These are phyloP conservation scores for Neogobius melanostomus DNA, from an alignment of 2,113 vertebrate species.

Conservation along the genomic window DNA sequence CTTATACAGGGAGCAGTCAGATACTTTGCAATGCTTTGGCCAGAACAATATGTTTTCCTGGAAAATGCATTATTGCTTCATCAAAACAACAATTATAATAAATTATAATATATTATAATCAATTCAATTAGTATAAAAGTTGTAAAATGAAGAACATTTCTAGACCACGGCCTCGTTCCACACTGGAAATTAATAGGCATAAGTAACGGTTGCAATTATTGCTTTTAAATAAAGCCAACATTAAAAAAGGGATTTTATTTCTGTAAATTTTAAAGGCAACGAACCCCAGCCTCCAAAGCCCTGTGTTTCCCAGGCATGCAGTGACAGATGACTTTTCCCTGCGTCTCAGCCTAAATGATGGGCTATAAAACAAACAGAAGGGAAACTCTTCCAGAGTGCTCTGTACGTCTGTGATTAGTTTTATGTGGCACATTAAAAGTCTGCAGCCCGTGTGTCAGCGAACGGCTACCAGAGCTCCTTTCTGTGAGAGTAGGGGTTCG, in stretches of 20 bases:
- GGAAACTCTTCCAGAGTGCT: constrained; percentile 23
- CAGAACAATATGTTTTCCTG: no score
- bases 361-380: constrained; percentile 31
- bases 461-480: not conserved
- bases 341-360: constrained; percentile 11
- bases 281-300: not conserved
- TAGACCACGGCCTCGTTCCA: no score
- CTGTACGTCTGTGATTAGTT: constrained; percentile 13
- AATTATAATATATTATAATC: no score
- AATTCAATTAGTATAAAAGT: no score
- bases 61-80: no score
- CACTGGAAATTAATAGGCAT: no score
- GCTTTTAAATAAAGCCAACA: not conserved
- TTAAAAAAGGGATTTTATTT: not conserved
- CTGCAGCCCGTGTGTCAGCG: constrained; percentile 1
- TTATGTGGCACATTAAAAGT: constrained; percentile 13
- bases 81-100: no score
- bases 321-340: constrained; percentile 11
- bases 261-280: not conserved
- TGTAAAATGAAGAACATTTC: no score
- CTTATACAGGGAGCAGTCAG: no score
- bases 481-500: not conserved
- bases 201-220: no score
- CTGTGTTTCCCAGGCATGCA: constrained; percentile 5
- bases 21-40: no score